Percentiles rank a stretch among this genome's conserved stretches.
Evolutionary conservation across 1,140 invertebrate species (phyloP).

Genomic region (Anastrepha obliqua): DNA sequence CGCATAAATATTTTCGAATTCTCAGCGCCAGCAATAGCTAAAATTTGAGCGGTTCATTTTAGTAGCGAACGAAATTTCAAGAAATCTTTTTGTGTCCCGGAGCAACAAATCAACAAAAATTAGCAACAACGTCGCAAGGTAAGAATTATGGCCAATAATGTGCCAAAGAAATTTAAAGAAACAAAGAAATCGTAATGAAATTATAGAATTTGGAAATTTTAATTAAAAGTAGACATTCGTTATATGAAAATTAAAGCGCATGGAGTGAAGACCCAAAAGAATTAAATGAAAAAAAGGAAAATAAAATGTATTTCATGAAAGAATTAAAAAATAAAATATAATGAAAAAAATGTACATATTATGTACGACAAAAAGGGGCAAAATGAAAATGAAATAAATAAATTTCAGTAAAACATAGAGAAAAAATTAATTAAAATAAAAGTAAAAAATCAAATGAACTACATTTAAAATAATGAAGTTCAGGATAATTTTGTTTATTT

Average conservation of each 20-base stretch:
- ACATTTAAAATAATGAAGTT: not conserved
- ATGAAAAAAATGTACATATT: not conserved
- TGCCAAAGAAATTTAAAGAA: not conserved
- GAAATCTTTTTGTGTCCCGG: not conserved
- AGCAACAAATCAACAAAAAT: not conserved
- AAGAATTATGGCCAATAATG: not conserved
- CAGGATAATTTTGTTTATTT: not conserved
- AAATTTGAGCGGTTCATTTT: not conserved
- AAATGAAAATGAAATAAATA: not conserved
- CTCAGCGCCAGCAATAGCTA: not conserved
- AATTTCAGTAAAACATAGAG: not conserved
- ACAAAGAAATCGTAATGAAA: not conserved
- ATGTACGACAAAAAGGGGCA: not conserved
- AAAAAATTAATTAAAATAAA: not conserved
- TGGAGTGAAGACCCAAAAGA: not conserved
- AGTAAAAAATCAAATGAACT: not conserved
- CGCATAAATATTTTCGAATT: not conserved
- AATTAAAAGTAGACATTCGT: not conserved
- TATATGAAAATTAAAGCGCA: not conserved
- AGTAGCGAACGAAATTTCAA: constrained; percentile 16
- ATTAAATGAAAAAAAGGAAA: not conserved
- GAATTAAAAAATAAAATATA: not conserved
- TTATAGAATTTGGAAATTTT: not conserved
- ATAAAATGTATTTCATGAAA: not conserved
- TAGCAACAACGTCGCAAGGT: not conserved